Conservation (phyloP, 2,797 vertebrate species). For the Sebastes hubbsi region DNA sequence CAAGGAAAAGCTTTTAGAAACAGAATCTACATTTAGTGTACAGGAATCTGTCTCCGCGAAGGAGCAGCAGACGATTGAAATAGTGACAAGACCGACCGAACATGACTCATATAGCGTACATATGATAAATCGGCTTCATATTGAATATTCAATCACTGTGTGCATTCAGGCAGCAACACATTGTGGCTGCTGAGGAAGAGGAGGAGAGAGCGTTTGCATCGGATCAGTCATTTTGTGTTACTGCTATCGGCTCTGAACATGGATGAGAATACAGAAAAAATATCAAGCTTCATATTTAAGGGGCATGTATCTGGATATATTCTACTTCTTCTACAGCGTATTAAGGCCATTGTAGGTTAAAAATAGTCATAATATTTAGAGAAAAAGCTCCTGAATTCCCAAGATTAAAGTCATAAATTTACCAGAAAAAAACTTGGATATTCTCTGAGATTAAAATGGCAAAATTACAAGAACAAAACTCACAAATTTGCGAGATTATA, state of each 20-base stretch:
- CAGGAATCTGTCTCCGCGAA: conserved; percentile 37
- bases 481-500: too few relatives aligned
- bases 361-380: too few relatives aligned
- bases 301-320: background rate
- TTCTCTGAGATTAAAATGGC: too few relatives aligned
- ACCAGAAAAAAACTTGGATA: too few relatives aligned
- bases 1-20: conserved; percentile 44
- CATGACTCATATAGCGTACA: background rate
- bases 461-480: too few relatives aligned
- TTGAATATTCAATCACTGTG: conserved; percentile 44
- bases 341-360: too few relatives aligned
- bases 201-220: background rate
- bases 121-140: conserved; percentile 39
- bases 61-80: background rate
- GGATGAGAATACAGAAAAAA: background rate
- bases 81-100: background rate
- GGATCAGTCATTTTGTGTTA: background rate
- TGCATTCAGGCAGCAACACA: conserved; percentile 28
- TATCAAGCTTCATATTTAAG: background rate
- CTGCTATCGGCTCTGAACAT: background rate
- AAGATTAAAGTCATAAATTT: too few relatives aligned
- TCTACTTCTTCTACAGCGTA: too few relatives aligned
- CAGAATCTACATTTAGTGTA: conserved; percentile 25
- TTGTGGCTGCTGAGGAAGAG: conserved; percentile 1
- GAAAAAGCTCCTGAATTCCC: too few relatives aligned